Conservation (phyloP, 53 echinoderm and acorn worm genomes). For the Holothuria leucospilota region DNA sequence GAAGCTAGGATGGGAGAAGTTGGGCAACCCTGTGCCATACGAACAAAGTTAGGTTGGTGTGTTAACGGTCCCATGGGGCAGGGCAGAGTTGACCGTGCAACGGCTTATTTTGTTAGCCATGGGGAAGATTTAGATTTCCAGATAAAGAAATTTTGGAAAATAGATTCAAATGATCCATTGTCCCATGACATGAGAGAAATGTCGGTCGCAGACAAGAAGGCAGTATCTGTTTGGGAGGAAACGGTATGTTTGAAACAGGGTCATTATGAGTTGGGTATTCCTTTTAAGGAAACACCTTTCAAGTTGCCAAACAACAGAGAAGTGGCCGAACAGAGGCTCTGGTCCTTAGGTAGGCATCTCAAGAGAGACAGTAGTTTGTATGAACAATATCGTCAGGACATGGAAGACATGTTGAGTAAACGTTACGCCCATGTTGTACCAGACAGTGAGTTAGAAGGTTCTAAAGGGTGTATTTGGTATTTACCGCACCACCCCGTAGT, state of each 20-base stretch:
- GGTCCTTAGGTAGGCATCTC: conserved; percentile 40
- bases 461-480: conserved; percentile 53
- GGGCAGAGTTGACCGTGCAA: background rate
- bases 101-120: background rate
- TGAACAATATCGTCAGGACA: conserved; percentile 53
- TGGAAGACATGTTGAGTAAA: conserved; percentile 52
- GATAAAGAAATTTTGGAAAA: conserved; percentile 53
- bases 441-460: background rate
- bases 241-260: conserved; percentile 8
- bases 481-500: conserved; percentile 68
- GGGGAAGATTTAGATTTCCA: conserved; percentile 35
- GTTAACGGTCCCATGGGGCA: conserved; percentile 33
- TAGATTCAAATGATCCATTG: conserved; percentile 21
- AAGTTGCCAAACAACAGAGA: conserved; percentile 49
- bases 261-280: conserved; percentile 62
- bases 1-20: conserved; percentile 29
- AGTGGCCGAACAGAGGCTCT: conserved; percentile 56
- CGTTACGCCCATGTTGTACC: conserved; percentile 53
- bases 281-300: conserved; percentile 59
- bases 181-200: conserved; percentile 7
- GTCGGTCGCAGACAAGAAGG: conserved; percentile 50
- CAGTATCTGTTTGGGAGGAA: conserved; percentile 45
- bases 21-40: conserved; percentile 38
- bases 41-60: conserved; percentile 52
- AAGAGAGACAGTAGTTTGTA: conserved; percentile 21